phyloP scores from a whole-genome alignment of 2,888 invertebrate genomes.

The Hydriomena furcata region DNA sequence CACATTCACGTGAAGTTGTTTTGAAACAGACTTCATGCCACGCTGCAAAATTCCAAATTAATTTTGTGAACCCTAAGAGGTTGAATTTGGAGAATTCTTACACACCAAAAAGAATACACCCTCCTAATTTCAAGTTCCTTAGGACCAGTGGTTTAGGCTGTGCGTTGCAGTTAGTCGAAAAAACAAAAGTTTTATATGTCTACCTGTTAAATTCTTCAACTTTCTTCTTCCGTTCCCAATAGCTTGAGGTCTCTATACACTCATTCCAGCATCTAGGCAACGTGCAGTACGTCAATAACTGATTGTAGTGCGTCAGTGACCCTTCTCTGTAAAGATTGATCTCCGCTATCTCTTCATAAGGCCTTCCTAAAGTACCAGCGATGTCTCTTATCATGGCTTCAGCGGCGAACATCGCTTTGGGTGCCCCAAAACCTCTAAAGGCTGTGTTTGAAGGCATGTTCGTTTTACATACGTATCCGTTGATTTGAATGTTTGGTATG shows the following conservation, averaged over 20 bases:
- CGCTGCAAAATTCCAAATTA: too few species aligned
- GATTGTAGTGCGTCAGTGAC: constrained; percentile 90
- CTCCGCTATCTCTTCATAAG: constrained; percentile 85
- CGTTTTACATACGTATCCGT: constrained; percentile 91
- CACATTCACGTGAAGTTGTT: too few species aligned
- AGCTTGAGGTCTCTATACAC: constrained; percentile 87
- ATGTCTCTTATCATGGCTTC: constrained; percentile 91
- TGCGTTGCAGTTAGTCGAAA: neutral
- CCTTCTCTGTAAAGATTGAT: constrained; percentile 93
- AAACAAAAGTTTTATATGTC: neutral
- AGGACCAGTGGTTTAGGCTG: too few species aligned
- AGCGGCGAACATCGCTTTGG: constrained; percentile 93
- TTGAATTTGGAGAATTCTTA: too few species aligned
- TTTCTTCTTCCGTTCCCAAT: constrained; percentile 80
- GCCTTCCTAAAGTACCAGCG: constrained; percentile 86
- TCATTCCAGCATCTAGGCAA: constrained; percentile 90
- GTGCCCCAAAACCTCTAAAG: constrained; percentile 95
- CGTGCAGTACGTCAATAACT: constrained; percentile 88
- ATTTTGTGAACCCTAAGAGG: too few species aligned
- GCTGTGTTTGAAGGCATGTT: constrained; percentile 96
- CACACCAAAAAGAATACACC: too few species aligned
- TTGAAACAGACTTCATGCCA: too few species aligned
- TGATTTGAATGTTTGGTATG: constrained; percentile 87
- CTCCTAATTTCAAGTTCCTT: too few species aligned
- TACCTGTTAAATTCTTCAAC: constrained; percentile 89